Conservation (phyloP, 2,888 invertebrate genomes). For the Erannis defoliaria region DNA sequence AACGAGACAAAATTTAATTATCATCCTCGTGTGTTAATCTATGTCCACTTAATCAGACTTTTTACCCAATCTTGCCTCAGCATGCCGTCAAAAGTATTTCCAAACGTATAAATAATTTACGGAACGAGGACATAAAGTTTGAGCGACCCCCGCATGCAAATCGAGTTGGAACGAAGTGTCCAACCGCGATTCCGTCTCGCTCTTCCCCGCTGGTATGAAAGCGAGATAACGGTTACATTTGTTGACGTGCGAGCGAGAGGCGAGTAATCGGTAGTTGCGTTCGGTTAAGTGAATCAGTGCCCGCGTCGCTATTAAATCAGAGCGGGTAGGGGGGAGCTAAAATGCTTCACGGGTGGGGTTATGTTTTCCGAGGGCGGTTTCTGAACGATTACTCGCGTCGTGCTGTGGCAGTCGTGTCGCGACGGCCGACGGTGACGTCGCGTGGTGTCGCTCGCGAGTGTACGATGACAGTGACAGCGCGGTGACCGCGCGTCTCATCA, state of each 20-base stretch:
- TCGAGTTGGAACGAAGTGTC: conserved; percentile 84
- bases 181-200: conserved; percentile 71
- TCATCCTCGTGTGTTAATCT: conserved; percentile 63
- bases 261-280: conserved; percentile 79
- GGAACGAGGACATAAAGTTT: conserved; percentile 86
- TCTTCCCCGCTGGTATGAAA: conserved; percentile 58
- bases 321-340: conserved; percentile 80
- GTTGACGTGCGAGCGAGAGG: conserved; percentile 68
- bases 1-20: conserved; percentile 54
- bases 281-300: conserved; percentile 86
- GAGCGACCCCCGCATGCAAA: conserved; percentile 84
- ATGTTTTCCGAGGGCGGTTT: conserved; percentile 85
- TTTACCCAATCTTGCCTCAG: conserved; percentile 78
- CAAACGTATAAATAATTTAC: conserved; percentile 86
- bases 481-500: conserved; percentile 78
- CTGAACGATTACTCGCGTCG: conserved; percentile 70
- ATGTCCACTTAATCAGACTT: conserved; percentile 75
- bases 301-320: conserved; percentile 86
- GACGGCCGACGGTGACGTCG: conserved; percentile 30
- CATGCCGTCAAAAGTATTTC: conserved; percentile 84
- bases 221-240: conserved; percentile 56
- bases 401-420: conserved; percentile 48
- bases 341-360: conserved; percentile 85
- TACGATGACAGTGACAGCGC: conserved; percentile 73
- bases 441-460: conserved; percentile 59